Base-by-base conservation (phyloP, 1,140 invertebrate genomes). In the Drosophila watanabei region DNA sequence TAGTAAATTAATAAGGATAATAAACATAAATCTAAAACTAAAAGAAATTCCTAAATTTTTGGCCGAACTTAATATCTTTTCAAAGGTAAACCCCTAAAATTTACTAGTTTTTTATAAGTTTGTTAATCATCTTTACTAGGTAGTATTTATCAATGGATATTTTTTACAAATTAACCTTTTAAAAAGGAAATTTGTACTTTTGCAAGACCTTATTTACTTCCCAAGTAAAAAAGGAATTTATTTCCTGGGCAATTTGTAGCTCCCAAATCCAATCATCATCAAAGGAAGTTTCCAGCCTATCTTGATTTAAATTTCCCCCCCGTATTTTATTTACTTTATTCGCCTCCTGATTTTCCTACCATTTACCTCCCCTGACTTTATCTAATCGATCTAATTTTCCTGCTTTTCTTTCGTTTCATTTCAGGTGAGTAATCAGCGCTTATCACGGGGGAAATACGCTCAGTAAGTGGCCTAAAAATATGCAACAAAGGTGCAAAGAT, bases 391-490 rank as follows among this genome's bases (percentile, higher is more conserved):
- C 58, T 71, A 35, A 52, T 13, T 60, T 39, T 32, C 35, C 9
- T 37, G 33, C 30, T 75, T 18, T 49, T 28, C 35, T 68, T 76
- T 30, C 61, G 45, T 48, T 37, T 58, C 39, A 28, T 87, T 87
- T 6, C 84, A 88, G 84, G 84, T 88, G 80, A 83, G 76, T 82
- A 45, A 51, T 39, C 33, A 56, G 18, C 18, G 41, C 46, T 76
- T 77, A 69, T 78, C 62, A 28, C 45, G 32, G 71, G 45, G 28
- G 37, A 61, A 24, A 37, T 35, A 24, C 54, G 39, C 46, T n/a
- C 69, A 30, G 79, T 86, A 82, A 90, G 87, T 82, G 79, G 87
- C 68, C 57, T 61, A 70, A 64, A 71, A 66, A 51, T 64, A 72
- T 79, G 45, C 57, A 62, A 79, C 52, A 41, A 60, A 60, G 65